Evolutionary conservation across 1,140 invertebrate genomes (phyloP), one percentile per base, ranked within the genome.

Genomic region (Stenopsyche tienmushanensis): DNA sequence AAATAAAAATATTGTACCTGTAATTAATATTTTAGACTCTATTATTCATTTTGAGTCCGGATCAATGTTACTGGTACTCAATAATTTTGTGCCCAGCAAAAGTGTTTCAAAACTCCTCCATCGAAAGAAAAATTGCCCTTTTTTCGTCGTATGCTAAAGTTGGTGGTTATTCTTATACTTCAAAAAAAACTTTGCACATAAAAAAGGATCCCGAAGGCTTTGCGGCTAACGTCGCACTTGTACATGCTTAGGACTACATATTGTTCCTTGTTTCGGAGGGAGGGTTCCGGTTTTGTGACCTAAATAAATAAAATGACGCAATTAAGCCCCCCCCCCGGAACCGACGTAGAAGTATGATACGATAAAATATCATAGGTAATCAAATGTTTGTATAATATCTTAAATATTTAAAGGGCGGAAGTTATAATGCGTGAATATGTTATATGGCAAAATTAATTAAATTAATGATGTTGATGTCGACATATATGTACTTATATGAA

Each of bases 121-220:
- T 34, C 29, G 29, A 13, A 13, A 13, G 29, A 34, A 34, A 34
- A 34, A 34, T 7, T 45, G 5, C 44, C 44, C 8, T 45, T 39
- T 39, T 39, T 39, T 39, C 7, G 3, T 3, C 41, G 41, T 44
- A 44, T 13, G 41, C 41, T 13, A 13, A 44, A 17, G 41, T 13
- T 44, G n/a, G 13, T 44, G 41, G 13, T 15, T 15, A 44, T 17
- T 15, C 41, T 44, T 44, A 44, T 44, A 15, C 18, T 44, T 44
- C 41, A 44, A 44, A 17, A 15, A 20, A 50, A 50, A 50, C 47
- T 50, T 50, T 50, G 17, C 47, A 23, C 47, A 50, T 50, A 50
- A 50, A 50, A 50, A 34, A 23, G 47, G 15, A 50, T 50, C 47
- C 21, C 13, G 47, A 21, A 50, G 47, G 47, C 47, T 50, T 50